Base-by-base conservation (phyloP, 1,140 invertebrate genomes). In the Kradibia gibbosae region DNA sequence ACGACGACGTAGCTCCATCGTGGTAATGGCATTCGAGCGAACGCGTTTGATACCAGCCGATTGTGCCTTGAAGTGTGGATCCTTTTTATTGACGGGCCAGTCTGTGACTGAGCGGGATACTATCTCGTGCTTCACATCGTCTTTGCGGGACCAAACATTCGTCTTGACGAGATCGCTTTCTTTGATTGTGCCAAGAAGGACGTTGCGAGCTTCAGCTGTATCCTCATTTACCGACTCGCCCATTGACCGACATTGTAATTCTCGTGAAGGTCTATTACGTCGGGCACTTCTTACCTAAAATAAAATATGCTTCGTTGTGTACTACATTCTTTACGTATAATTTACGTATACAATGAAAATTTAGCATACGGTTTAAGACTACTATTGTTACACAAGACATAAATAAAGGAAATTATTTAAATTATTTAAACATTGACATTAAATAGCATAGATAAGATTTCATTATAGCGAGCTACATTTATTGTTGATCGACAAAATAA, bases 1-100 rank as follows among this genome's bases (percentile, higher is more conserved):
- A 78, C 95, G 90, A 34, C 95, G 90, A 60, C 93, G 92, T 67
- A 95, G 86, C 80, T 94, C 93, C 79, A 93, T 85, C 20, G 86
- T 90, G 31, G 89, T 88, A 55, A 91, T 89, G 11, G 90, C 91
- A 45, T 90, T 91, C 0, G 88, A 90, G 78, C 92, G 86, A 73
- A 88, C 88, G 7, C 93, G 90, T 87, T 93, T 93, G 15, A 50
- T 53, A 25, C 91, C 89, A 28, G 90, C 87, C 55, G 88, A 86
- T 42, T 87, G 87, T 7, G 78, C 81, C 53, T 84, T 89, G 17
- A 86, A 85, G 78, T 86, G 84, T 22, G 84, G 28, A 53, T 91
- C 91, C 57, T 86, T 87, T 65, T 89, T 90, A 55, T 90, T 90
- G 1, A 90, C 86, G 0, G 90, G 86, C 91, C 91, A 91, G 80